A percentile compares a stretch with the other conserved stretches of the same genome.
Conservation (phyloP, 2,888 invertebrate species). For the Eretmocerus hayati region DNA sequence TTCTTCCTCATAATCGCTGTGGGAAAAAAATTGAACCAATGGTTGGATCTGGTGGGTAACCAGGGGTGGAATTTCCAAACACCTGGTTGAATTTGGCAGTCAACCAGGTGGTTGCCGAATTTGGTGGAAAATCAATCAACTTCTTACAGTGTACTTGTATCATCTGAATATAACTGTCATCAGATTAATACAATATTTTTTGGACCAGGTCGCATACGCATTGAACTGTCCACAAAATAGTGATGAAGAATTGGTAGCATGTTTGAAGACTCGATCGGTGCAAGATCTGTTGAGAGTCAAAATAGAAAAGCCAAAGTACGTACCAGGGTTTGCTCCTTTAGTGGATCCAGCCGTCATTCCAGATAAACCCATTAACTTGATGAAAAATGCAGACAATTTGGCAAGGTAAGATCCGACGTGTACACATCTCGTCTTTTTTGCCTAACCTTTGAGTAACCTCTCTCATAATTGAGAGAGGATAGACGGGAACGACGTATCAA, state of each 20-base stretch:
- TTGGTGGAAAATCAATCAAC: not conserved
- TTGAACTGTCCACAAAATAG: conserved; percentile 67
- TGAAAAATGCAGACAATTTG: conserved; percentile 67
- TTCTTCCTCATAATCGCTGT: too few species aligned
- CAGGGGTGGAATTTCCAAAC: too few species aligned
- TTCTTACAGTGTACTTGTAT: not conserved
- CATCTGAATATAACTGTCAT: not conserved
- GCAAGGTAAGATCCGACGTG: conserved; percentile 59
- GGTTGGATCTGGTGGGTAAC: too few species aligned
- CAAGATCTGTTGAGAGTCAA: conserved; percentile 38
- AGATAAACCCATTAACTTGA: conserved; percentile 68
- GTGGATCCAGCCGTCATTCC: conserved; percentile 82
- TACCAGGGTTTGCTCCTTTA: conserved; percentile 81
- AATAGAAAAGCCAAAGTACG: conserved; percentile 58
- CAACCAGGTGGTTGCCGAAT: too few species aligned
- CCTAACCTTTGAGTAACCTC: too few species aligned
- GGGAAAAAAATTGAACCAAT: too few species aligned
- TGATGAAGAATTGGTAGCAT: conserved; percentile 51
- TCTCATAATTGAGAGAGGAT: too few species aligned
- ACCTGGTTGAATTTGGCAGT: too few species aligned
- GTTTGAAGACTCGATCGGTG: conserved; percentile 49
- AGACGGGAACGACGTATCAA: too few species aligned
- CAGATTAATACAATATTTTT: not conserved
- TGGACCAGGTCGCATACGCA: conserved; percentile 56
- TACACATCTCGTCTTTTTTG: too few species aligned